Conservation (phyloP, 2,888 invertebrate species). For the Ormia ochracea region DNA sequence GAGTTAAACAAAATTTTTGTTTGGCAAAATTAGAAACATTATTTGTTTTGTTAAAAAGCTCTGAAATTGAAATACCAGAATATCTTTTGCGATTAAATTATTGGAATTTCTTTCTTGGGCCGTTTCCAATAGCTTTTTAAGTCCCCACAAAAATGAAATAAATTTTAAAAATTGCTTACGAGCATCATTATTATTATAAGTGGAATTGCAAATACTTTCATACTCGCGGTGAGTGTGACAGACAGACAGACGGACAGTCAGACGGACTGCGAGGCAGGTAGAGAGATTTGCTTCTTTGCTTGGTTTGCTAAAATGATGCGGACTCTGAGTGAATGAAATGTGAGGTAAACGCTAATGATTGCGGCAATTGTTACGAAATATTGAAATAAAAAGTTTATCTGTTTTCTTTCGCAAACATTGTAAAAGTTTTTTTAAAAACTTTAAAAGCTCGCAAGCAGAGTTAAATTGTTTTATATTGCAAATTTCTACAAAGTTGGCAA, state of each 20-base stretch:
- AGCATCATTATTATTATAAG: constrained; percentile 7
- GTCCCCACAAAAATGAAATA: background rate
- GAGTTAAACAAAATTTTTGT: too few relatives aligned
- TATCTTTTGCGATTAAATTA: too few relatives aligned
- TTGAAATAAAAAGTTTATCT: background rate
- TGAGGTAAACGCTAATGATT: background rate
- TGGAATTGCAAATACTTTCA: constrained; percentile 10
- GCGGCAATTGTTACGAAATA: constrained; percentile 14
- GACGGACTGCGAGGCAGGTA: background rate
- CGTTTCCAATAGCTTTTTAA: too few relatives aligned
- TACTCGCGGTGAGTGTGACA: background rate
- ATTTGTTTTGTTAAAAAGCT: too few relatives aligned
- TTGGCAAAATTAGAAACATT: too few relatives aligned
- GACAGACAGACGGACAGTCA: background rate
- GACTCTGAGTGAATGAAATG: background rate
- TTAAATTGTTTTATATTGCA: background rate
- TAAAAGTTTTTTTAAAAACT: too few relatives aligned
- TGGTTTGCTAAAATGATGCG: background rate
- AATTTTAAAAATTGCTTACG: background rate
- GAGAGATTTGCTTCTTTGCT: background rate
- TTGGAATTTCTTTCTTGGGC: too few relatives aligned
- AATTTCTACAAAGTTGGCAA: background rate
- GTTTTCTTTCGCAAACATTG: background rate
- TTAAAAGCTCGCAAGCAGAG: background rate
- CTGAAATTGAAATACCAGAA: too few relatives aligned